phyloP scores from a whole-genome alignment of 2,797 vertebrate genomes.

The Holocentrus rufus region DNA sequence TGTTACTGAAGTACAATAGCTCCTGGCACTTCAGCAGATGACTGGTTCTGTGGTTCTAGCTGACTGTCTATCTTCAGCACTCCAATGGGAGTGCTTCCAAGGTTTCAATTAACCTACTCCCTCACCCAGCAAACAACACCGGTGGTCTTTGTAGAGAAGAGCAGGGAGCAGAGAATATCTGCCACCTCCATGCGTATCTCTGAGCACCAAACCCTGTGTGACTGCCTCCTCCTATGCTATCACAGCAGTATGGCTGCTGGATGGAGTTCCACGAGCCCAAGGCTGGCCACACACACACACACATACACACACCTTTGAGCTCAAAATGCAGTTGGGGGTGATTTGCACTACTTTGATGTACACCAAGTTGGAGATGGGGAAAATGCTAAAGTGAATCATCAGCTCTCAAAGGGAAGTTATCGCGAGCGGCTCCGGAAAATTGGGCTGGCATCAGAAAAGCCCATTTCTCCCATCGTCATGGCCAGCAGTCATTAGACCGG shows the following conservation, averaged over 20 bases:
- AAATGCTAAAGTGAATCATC: slow-evolving; percentile 32
- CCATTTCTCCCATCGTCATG: slow-evolving; percentile 29
- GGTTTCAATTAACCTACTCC: slow-evolving; percentile 42
- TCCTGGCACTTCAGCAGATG: slow-evolving; percentile 9
- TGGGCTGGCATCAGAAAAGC: slow-evolving; percentile 39
- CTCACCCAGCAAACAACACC: slow-evolving; percentile 6
- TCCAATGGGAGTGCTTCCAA: slow-evolving; percentile 17
- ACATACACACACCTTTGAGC: slow-evolving; percentile 10
- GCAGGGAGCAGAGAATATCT: not conserved
- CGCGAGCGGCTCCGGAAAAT: slow-evolving; percentile 26
- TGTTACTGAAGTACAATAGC: slow-evolving; percentile 8
- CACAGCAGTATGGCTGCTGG: not conserved
- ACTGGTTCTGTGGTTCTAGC: slow-evolving; percentile 23
- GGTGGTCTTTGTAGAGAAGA: slow-evolving; percentile 11
- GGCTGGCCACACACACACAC: not conserved
- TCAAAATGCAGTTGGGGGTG: slow-evolving; percentile 12
- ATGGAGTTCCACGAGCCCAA: not conserved
- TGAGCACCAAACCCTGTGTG: not conserved
- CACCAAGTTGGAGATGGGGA: slow-evolving; percentile 16
- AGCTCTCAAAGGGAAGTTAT: slow-evolving; percentile 16
- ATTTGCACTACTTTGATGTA: slow-evolving; percentile 43
- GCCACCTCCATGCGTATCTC: not conserved
- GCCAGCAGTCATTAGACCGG: slow-evolving; percentile 48
- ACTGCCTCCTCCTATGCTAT: not conserved
- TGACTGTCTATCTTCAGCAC: slow-evolving; percentile 10